A percentile compares a stretch with the other conserved stretches of the same genome.
These are phyloP conservation scores for Ellobius talpinus DNA, from an alignment of 2,113 vertebrate genomes.

Conservation along the genomic window DNA sequence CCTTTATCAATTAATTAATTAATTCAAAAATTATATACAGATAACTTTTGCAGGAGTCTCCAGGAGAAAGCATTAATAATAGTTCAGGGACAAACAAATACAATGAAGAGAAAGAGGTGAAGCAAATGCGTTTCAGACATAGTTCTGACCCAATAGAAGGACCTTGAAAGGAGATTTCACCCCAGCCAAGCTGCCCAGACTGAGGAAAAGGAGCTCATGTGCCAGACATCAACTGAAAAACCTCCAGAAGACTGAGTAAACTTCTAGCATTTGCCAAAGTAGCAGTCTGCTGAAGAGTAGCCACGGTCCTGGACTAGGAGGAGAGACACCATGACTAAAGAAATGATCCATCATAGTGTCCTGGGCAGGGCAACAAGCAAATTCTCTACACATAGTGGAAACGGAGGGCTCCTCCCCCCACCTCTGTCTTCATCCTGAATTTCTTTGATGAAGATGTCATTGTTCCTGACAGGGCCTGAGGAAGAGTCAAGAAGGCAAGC, in stretches of 20 bases:
- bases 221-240: background rate
- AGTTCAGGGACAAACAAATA: rapidly evolving
- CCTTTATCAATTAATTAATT: background rate
- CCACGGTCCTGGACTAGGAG: background rate
- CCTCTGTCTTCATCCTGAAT: background rate
- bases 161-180: background rate
- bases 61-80: background rate
- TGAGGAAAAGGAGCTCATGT: background rate
- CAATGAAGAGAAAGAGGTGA: background rate
- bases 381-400: background rate
- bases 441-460: background rate
- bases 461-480: background rate
- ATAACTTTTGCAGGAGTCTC: background rate
- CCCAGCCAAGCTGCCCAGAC: background rate
- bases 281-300: background rate
- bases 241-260: background rate
- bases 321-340: background rate
- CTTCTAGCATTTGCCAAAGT: background rate
- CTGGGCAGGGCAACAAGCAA: background rate
- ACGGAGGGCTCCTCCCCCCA: background rate
- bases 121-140: background rate
- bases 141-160: background rate
- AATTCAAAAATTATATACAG: background rate
- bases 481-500: background rate
- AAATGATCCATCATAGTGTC: background rate